Evolutionary conservation across 2,888 invertebrate genomes (phyloP).

Genomic region (Scrobipalpa costella): DNA sequence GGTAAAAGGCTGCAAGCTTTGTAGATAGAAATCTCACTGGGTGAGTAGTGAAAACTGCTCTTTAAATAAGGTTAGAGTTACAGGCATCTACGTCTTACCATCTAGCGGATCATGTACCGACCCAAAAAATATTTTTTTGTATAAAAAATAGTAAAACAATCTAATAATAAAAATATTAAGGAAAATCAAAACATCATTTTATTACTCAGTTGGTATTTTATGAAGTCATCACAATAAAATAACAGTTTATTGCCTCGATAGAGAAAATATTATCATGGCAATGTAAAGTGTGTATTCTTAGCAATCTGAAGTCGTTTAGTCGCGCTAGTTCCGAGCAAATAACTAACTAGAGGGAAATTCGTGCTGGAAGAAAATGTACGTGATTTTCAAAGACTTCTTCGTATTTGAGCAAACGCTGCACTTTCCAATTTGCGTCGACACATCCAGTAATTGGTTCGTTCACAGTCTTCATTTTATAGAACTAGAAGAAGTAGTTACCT

Average conservation of each 20-base stretch:
- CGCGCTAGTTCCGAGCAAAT: neutral
- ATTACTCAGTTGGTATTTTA: no score
- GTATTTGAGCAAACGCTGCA: neutral
- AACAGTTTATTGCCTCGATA: neutral
- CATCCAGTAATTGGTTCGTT: neutral
- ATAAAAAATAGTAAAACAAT: no score
- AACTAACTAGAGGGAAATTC: neutral
- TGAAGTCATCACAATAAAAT: no score
- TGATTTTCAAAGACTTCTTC: conserved; percentile 2
- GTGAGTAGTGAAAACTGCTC: no score
- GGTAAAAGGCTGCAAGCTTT: no score
- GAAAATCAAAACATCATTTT: no score
- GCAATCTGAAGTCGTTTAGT: neutral
- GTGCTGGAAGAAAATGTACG: neutral
- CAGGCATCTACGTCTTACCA: no score
- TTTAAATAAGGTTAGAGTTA: no score
- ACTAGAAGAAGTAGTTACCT: neutral
- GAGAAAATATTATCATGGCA: conserved; percentile 1
- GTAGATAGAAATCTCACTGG: no score
- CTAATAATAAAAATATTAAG: no score
- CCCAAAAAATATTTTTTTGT: no score
- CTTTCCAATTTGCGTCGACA: neutral
- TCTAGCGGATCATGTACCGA: no score
- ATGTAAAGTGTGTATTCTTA: neutral
- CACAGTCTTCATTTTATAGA: neutral